Base-by-base conservation (phyloP, 2,113 vertebrate species). In the Excalfactoria chinensis region DNA sequence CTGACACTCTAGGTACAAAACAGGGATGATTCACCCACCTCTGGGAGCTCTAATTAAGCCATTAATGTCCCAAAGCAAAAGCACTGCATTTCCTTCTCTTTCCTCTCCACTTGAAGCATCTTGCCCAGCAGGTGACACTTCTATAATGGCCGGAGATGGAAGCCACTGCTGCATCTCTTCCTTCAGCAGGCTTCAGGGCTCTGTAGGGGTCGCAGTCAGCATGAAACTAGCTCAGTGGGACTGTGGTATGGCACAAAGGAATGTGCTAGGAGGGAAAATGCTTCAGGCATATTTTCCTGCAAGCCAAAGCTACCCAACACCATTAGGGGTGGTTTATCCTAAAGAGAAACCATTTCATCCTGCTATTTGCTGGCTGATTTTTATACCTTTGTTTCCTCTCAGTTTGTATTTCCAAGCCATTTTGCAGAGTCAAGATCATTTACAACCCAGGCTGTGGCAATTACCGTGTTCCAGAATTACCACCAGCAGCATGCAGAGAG, bases 181-280 rank as follows among this genome's bases (percentile, higher is more conserved):
- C 58, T 87, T 51, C 35, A 4, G 21, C 1, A 41, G 58, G 46
- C 18, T 83, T 67, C 40, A 35, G 66, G 82, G 20, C 12, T 70
- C 49, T 0, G 0, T 46, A 30, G 25, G 35, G 23, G 55, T 51
- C 0, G 1, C 44, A 40, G 40, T 25, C 48, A 69, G 17, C 11
- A 4, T 10, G 26, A 64, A 41, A 28, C 56, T 32, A 1, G 1
- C 18, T 58, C 1, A 0, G 43, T 43, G 43, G 41, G 40, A 40
- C 51, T 7, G 19, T 30, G 7, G 25, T 2, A 23, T 16, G n/a
- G 9, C 4, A 23, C 28, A 26, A 8, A 48, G 2, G 3, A 3
- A 9, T 11, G 66, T 59, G 66, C 30, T 19, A 20, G 43, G 67
- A 49, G 9, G 14, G 35, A 21, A 53, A 18, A 9, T n/a, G 41